A percentile compares a stretch with the other conserved stretches of the same genome.
These are phyloP conservation scores for Dasypus novemcinctus DNA, from an alignment of 2,113 vertebrate genomes.

Conservation along the genomic window DNA sequence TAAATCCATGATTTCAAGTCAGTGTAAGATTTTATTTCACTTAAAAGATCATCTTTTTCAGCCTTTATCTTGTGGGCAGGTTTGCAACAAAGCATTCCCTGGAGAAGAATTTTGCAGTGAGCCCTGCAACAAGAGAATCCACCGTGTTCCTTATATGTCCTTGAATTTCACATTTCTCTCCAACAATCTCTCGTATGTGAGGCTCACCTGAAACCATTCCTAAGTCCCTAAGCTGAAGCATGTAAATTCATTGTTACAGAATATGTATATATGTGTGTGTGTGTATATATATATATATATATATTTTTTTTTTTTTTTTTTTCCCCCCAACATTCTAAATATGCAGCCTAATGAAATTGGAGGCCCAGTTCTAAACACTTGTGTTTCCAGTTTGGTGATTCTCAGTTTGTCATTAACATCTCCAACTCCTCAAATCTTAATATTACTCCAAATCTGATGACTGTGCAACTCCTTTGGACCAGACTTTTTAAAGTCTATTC, in stretches of 20 bases:
- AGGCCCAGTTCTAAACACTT: neutral
- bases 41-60: neutral
- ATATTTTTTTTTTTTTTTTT: too few species aligned
- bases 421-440: neutral
- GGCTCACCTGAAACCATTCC: neutral
- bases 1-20: neutral
- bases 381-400: neutral
- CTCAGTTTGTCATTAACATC: neutral
- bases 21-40: neutral
- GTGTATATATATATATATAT: too few species aligned
- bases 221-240: neutral
- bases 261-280: too few species aligned
- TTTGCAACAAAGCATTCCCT: neutral
- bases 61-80: neutral
- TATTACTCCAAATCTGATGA: neutral
- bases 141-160: neutral
- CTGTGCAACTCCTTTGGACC: neutral
- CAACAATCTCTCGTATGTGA: neutral
- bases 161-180: neutral
- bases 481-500: neutral
- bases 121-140: neutral
- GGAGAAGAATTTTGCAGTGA: neutral
- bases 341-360: neutral
- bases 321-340: neutral
- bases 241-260: neutral